phyloP scores from a whole-genome alignment of 2,113 vertebrate species.

The Oryzias woworae region DNA sequence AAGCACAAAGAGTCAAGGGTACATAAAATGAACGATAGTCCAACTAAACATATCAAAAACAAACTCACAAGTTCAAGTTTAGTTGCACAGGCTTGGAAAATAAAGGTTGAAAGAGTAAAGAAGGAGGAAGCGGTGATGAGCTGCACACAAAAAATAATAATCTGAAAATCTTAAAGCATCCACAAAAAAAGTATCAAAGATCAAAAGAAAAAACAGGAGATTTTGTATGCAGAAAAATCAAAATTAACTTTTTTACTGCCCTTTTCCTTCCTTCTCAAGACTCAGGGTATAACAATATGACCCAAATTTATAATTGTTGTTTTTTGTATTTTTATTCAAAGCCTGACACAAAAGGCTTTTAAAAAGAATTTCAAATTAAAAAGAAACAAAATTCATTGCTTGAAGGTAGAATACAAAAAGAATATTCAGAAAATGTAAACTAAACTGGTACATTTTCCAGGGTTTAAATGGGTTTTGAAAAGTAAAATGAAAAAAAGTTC shows the following conservation, averaged over 20 bases:
- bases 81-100: conserved; percentile 12
- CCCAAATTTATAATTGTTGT: too few species aligned
- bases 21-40: conserved; percentile 13
- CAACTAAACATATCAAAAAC: conserved; percentile 11
- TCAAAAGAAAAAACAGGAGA: background rate
- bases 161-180: background rate
- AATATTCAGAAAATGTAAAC: too few species aligned
- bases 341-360: too few species aligned
- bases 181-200: background rate
- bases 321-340: too few species aligned
- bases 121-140: background rate
- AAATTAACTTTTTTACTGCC: background rate
- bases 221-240: background rate
- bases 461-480: too few species aligned
- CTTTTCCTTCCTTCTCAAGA: background rate
- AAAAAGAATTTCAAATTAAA: too few species aligned
- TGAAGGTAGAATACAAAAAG: too few species aligned
- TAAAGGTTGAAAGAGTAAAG: background rate
- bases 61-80: conserved; percentile 59
- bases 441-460: too few species aligned
- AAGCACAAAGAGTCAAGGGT: conserved; percentile 25
- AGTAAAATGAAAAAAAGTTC: too few species aligned
- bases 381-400: too few species aligned
- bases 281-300: background rate
- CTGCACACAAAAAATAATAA: background rate